These are phyloP conservation scores for Drosophila ercepeae DNA, from an alignment of 1,140 invertebrate species.

Conservation along the genomic window DNA sequence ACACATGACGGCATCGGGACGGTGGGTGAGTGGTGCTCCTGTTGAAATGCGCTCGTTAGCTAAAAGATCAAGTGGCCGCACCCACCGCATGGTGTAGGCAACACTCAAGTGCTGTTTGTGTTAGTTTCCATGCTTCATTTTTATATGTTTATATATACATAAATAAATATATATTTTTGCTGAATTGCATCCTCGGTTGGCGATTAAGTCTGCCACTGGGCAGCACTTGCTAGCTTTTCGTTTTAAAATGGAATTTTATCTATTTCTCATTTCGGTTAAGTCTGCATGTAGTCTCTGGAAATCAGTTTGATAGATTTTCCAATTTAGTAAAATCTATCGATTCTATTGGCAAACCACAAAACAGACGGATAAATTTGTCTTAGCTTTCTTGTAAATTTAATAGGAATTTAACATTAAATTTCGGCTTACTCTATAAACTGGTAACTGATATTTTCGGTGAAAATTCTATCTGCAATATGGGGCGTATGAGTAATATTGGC, in stretches of 20 bases:
- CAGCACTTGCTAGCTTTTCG: neutral
- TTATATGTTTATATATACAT: slow-evolving; percentile 19
- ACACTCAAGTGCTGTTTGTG: slow-evolving; percentile 79
- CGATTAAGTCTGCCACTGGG: slow-evolving; percentile 52
- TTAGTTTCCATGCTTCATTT: slow-evolving; percentile 68
- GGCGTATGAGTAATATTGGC: too few species aligned
- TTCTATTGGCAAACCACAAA: slow-evolving; percentile 4
- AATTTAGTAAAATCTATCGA: neutral
- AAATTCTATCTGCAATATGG: too few species aligned
- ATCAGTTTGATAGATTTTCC: neutral
- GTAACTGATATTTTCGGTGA: too few species aligned
- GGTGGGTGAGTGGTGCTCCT: slow-evolving; percentile 39
- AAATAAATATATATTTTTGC: slow-evolving; percentile 47
- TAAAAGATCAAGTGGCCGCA: slow-evolving; percentile 77
- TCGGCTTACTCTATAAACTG: too few species aligned
- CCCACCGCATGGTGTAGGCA: slow-evolving; percentile 51
- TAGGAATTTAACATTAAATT: too few species aligned
- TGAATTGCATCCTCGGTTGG: slow-evolving; percentile 62
- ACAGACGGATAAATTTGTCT: too few species aligned
- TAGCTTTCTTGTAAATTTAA: too few species aligned
- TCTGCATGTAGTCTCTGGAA: neutral
- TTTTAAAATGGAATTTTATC: slow-evolving; percentile 10
- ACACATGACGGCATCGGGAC: slow-evolving; percentile 28
- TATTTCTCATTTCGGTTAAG: slow-evolving; percentile 11
- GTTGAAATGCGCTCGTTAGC: slow-evolving; percentile 80